Percentiles rank a stretch among this genome's conserved stretches.
Evolutionary conservation across 2,888 invertebrate genomes (phyloP).

Genomic region (Romanomermis culicivorax): DNA sequence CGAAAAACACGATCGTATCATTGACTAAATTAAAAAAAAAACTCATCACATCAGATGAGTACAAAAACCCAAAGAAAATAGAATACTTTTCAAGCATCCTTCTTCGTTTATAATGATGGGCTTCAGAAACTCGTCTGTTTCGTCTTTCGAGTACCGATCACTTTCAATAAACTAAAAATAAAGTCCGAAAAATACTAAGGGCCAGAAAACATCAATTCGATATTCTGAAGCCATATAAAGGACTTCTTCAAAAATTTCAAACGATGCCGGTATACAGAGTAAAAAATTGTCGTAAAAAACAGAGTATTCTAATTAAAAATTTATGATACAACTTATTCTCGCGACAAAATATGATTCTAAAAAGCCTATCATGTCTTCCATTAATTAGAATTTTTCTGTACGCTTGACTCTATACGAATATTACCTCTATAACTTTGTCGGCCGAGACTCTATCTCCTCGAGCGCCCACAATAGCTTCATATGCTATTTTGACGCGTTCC

Average conservation of each 20-base stretch:
- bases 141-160: conserved; percentile 23
- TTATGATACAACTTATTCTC: too few species aligned
- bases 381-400: too few species aligned
- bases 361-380: too few species aligned
- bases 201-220: too few species aligned
- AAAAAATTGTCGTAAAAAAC: too few species aligned
- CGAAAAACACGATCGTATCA: conserved; percentile 33
- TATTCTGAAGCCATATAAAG: too few species aligned
- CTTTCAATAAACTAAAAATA: conserved; percentile 20
- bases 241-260: too few species aligned
- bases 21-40: conserved; percentile 24
- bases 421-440: conserved; percentile 19
- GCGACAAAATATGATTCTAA: not conserved
- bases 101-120: conserved; percentile 30
- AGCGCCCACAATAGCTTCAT: conserved; percentile 31
- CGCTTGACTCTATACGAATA: too few species aligned
- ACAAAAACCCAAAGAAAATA: not conserved
- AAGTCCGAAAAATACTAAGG: too few species aligned
- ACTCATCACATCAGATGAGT: not conserved
- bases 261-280: too few species aligned
- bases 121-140: conserved; percentile 34
- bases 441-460: conserved; percentile 25
- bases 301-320: too few species aligned
- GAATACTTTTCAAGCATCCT: conserved; percentile 21
- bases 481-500: conserved; percentile 29